Conservation (phyloP, 2,797 vertebrate species). For the Clarias laeviceps region DNA sequence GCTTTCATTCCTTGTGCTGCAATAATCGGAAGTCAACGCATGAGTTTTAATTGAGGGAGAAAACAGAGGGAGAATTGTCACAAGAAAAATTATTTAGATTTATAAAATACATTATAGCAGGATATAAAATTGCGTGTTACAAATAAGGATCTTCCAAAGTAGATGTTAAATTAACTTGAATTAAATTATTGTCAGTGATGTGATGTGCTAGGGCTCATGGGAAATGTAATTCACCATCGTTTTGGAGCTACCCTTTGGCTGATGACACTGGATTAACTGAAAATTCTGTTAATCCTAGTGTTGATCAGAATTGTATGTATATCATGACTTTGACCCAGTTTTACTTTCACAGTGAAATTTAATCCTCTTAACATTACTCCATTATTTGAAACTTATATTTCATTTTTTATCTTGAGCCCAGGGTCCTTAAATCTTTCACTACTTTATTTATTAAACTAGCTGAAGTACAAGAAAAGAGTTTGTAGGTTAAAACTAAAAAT, state of each 20-base stretch:
- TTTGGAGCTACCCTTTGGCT: too few relatives aligned
- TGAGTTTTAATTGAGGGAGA: constrained; percentile 12
- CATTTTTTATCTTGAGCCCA: too few relatives aligned
- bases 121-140: not conserved
- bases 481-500: too few relatives aligned
- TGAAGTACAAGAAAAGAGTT: too few relatives aligned
- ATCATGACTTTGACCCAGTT: not conserved
- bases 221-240: too few relatives aligned
- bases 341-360: not conserved
- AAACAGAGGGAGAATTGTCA: constrained; percentile 1
- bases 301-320: not conserved
- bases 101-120: not conserved
- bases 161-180: not conserved
- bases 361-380: not conserved
- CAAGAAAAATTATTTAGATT: not conserved
- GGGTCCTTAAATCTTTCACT: too few relatives aligned
- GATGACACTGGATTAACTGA: not conserved
- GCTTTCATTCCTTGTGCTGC: constrained; percentile 15
- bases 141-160: not conserved
- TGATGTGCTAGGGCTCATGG: too few relatives aligned
- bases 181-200: not conserved
- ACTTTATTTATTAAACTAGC: too few relatives aligned
- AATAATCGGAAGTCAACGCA: constrained; percentile 9
- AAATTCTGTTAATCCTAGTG: not conserved
- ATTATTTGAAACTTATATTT: not conserved